Evolutionary conservation across 2,888 invertebrate species (phyloP).

Genomic region (Molanna angustata): DNA sequence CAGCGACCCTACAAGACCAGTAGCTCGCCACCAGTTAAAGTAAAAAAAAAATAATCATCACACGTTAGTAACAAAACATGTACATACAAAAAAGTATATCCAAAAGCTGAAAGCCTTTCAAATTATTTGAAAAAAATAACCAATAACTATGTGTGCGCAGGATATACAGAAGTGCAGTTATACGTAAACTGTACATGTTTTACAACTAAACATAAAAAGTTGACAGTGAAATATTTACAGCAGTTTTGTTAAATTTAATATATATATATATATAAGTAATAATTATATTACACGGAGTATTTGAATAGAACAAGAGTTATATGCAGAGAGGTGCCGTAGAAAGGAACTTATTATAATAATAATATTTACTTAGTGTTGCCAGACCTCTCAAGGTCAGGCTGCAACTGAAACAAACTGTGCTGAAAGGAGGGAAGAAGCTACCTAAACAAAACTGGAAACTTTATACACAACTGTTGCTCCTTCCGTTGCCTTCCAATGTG

Average conservation of each 20-base stretch:
- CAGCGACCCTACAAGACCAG: conserved; percentile 26
- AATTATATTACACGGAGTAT: conserved; percentile 54
- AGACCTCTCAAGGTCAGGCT: conserved; percentile 39
- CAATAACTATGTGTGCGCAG: conserved; percentile 53
- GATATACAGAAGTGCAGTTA: conserved; percentile 57
- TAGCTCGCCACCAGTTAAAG: conserved; percentile 40
- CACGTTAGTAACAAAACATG: conserved; percentile 60
- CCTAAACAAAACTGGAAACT: conserved; percentile 36
- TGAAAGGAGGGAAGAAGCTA: conserved; percentile 67
- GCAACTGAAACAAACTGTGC: conserved; percentile 74
- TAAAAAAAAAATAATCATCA: conserved; percentile 42
- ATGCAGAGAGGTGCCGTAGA: conserved; percentile 58
- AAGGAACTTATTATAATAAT: conserved; percentile 50
- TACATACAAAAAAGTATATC: conserved; percentile 46
- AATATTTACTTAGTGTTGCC: conserved; percentile 37
- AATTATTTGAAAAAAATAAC: conserved; percentile 44
- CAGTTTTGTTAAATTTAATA: conserved; percentile 47
- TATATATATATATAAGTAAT: conserved; percentile 26
- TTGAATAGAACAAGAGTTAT: conserved; percentile 51
- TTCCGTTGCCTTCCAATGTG: conserved; percentile 24
- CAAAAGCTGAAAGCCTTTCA: conserved; percentile 57
- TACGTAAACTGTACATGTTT: conserved; percentile 60
- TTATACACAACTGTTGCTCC: conserved; percentile 35
- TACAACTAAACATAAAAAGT: conserved; percentile 57
- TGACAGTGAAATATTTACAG: conserved; percentile 58